Evolutionary conservation across 2,113 vertebrate genomes (phyloP).

Genomic region (Cranoglanis bouderius): DNA sequence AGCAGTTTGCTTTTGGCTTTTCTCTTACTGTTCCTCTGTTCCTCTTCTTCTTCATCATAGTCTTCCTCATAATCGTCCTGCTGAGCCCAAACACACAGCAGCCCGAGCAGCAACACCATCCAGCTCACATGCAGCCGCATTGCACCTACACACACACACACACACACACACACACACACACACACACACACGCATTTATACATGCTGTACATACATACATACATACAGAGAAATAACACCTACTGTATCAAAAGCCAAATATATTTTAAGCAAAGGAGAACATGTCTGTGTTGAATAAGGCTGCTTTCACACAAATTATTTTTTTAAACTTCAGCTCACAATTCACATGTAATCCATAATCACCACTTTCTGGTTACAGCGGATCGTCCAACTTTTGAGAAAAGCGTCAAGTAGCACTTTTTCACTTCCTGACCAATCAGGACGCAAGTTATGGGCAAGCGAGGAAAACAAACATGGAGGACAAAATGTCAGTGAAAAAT

Average conservation of each 20-base stretch:
- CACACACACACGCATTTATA: neutral
- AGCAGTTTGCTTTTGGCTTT: conserved; percentile 66
- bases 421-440: neutral
- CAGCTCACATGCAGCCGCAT: conserved; percentile 13
- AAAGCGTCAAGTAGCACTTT: too few species aligned
- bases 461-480: neutral
- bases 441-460: neutral
- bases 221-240: neutral
- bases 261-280: neutral
- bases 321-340: neutral
- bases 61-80: conserved; percentile 73
- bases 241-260: neutral
- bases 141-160: conserved; percentile 8
- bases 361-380: neutral
- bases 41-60: conserved; percentile 66
- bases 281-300: neutral
- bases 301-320: neutral
- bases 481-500: neutral
- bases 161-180: neutral
- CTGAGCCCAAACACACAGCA: conserved; percentile 73
- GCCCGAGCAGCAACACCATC: conserved; percentile 75
- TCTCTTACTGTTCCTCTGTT: conserved; percentile 65
- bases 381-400: too few species aligned
- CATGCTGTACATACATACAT: neutral
- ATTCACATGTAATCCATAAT: neutral